Evolutionary conservation across 2,113 vertebrate species (phyloP), one percentile per base, ranked within the genome.

Genomic region (Neolamprologus sp.): DNA sequence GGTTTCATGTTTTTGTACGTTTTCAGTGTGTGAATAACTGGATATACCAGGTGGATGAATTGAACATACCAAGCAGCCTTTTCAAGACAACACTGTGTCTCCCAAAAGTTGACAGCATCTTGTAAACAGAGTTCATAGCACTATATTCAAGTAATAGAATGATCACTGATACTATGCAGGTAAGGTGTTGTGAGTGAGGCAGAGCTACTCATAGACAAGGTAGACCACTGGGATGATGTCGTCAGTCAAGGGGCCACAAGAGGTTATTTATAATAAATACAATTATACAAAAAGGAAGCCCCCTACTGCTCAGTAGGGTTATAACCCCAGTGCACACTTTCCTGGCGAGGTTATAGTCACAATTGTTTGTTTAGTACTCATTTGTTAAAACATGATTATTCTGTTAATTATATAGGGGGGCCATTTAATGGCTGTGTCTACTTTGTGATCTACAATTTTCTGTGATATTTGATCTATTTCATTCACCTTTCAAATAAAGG

Each of bases 81-180:
- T 95, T 94, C 96, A 96, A 97, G 90, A 94, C 91, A 87, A 90
- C 88, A 97, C 96, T 37, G 90, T 83, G 96, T 98, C 96, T 97
- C 96, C 97, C 94, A 96, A 97, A 97, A 97, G 97, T 97, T 97
- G 96, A 96, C 96, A 95, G 95, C 97, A 96, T 65, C 97, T 97
- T 98, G 98, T 99, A 99, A 99, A 99, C 98, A 98, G 97, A 97
- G 97, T 97, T 97, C 97, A 97, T 95, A 98, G 97, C 97, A 98
- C 97, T 98, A 98, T 98, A 97, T 98, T 98, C 98, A 98, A 98
- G 98, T 98, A 98, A 98, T 96, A 97, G 96, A 98, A 98, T 97
- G 96, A 98, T 97, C 97, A 98, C 97, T 96, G 96, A 97, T 96
- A 97, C 93, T 94, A 98, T 95, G 97, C 97, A 97, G 96, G 97